Evolutionary conservation across 2,797 vertebrate species (phyloP), one percentile per base, ranked within the genome.

Genomic region (Taeniopygia guttata): DNA sequence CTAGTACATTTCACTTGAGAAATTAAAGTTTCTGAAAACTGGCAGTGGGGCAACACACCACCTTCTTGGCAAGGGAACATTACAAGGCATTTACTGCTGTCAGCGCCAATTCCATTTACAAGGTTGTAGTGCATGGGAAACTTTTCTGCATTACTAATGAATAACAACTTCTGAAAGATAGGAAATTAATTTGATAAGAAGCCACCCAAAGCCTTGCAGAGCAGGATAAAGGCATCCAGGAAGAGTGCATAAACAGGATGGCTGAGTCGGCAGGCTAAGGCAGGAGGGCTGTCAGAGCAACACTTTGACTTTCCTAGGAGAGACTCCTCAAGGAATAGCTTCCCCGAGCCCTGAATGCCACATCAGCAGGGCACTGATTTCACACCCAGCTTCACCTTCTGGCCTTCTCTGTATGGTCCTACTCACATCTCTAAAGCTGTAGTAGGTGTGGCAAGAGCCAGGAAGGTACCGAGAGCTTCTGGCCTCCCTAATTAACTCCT

Each of bases 181-280:
- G 55, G 55, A 95, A 94, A 89, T 79, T 64, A 84, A 30, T 72
- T 88, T 92, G 94, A 94, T 94, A 95, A 95, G 92, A 84, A 95
- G 80, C 81, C 86, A 90, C 83, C 76, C 82, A 93, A 90, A 73
- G 22, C 82, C 84, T 95, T 90, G 85, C 54, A 86, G 70, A 94
- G 56, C 94, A 95, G 74, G 80, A 68, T 92, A 75, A 81, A 94
- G 60, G 80, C 52, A 81, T 73, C 66, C 29, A 81, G 59, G 86
- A 81, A 80, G 86, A 94, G 91, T 78, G 82, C 68, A 80, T 80
- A 80, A 83, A 66, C 56, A 85, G 55, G 67, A 69, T 0, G 2
- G 56, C 60, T 85, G 66, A 78, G 74, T 70, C 0, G 1, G 36
- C 69, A 60, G n/a, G 8, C n/a, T 56, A 70, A 91, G 75, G 36